phyloP scores from a whole-genome alignment of 2,113 vertebrate species.

The Aegotheles bennettii region DNA sequence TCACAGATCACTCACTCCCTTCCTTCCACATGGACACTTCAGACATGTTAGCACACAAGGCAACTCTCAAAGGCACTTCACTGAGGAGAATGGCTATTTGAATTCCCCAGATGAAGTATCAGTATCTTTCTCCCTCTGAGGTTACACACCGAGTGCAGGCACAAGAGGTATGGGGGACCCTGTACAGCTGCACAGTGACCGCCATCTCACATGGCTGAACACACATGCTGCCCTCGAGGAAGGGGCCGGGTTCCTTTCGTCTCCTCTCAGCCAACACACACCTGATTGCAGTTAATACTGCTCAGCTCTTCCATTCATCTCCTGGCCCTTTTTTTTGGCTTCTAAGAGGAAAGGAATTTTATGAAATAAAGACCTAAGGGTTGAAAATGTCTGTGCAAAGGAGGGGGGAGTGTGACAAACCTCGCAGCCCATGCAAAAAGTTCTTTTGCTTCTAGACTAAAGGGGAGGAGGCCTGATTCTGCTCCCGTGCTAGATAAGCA shows the following conservation, averaged over 20 bases:
- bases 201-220: not conserved
- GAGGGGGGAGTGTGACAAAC: not conserved
- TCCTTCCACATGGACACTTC: not conserved
- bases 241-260: not conserved
- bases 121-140: not conserved
- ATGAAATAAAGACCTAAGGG: slow-evolving; percentile 40
- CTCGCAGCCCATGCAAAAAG: not conserved
- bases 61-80: not conserved
- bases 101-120: not conserved
- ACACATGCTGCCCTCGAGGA: not conserved
- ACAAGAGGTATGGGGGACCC: not conserved
- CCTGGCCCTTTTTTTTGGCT: not conserved
- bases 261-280: not conserved
- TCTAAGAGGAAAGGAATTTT: slow-evolving; percentile 41
- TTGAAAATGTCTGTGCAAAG: not conserved
- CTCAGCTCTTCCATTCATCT: slow-evolving; percentile 21
- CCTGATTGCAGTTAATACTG: slow-evolving; percentile 41
- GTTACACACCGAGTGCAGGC: not conserved
- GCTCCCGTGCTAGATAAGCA: slow-evolving; percentile 1
- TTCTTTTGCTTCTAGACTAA: slow-evolving; percentile 12
- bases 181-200: accelerated
- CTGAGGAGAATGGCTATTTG: not conserved
- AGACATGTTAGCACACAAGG: not conserved
- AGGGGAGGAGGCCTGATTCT: slow-evolving; percentile 29
- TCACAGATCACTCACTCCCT: not conserved